Conservation (phyloP, 2,888 invertebrate genomes). For the Ceriagrion tenellum region DNA sequence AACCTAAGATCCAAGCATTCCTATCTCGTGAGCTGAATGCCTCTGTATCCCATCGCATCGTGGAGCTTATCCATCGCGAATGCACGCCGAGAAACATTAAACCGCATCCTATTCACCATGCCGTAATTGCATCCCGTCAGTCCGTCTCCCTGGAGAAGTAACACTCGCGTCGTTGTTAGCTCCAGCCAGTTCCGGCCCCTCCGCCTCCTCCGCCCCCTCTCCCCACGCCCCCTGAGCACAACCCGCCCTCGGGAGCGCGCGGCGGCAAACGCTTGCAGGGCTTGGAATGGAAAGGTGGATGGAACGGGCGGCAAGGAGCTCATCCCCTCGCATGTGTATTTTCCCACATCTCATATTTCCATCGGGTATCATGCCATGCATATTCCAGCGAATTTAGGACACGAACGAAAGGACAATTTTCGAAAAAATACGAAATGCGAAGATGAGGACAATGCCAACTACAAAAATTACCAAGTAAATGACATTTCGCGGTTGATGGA, state of each 20-base stretch:
- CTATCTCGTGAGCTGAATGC: background rate
- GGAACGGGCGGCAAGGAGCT: background rate
- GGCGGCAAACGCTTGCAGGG: background rate
- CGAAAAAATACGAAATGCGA: no score
- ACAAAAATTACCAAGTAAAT: no score
- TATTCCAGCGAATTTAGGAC: no score
- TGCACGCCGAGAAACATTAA: background rate
- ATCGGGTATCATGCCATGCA: no score
- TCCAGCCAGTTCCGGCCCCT: background rate
- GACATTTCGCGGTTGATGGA: no score
- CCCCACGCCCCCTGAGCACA: background rate
- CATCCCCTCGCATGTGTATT: background rate
- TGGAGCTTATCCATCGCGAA: background rate
- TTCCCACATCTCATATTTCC: background rate
- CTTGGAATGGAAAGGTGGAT: background rate
- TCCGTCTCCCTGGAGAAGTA: constrained; percentile 12
- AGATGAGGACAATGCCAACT: no score
- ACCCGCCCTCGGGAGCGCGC: background rate
- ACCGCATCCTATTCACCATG: constrained; percentile 20
- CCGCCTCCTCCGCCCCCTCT: background rate
- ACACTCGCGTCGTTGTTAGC: constrained; percentile 15
- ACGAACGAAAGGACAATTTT: no score
- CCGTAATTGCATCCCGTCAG: constrained; percentile 6
- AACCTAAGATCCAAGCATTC: constrained; percentile 25
- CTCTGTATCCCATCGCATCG: background rate